Conservation (phyloP, 1,140 invertebrate genomes). For the Arctopsyche grandis region DNA sequence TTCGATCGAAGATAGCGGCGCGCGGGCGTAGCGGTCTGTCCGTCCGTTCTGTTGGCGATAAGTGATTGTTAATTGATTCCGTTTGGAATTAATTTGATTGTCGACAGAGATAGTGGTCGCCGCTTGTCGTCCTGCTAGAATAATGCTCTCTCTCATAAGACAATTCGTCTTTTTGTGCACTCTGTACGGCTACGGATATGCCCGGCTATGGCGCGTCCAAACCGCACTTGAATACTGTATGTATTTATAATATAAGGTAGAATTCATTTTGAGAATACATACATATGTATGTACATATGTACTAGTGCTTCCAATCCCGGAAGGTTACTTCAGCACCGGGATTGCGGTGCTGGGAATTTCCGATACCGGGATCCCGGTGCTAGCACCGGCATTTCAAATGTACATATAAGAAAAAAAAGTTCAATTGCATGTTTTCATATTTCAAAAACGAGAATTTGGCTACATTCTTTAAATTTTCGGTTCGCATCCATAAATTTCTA, state of each 20-base stretch:
- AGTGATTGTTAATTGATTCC: slow-evolving; percentile 39
- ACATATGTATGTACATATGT: neutral
- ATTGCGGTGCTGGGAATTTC: too few species aligned
- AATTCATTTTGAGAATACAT: neutral
- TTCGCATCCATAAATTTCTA: too few species aligned
- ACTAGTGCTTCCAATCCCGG: too few species aligned
- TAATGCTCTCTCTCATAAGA: neutral
- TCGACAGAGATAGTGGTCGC: slow-evolving; percentile 13
- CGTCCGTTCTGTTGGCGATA: slow-evolving; percentile 16
- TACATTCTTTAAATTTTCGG: too few species aligned
- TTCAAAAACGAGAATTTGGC: too few species aligned
- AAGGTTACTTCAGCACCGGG: too few species aligned
- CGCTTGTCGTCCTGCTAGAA: neutral
- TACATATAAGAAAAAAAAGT: too few species aligned
- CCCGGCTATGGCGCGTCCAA: neutral
- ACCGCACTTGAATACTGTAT: neutral
- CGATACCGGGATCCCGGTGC: too few species aligned
- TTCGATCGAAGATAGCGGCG: slow-evolving; percentile 7
- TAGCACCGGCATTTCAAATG: too few species aligned
- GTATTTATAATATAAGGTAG: neutral
- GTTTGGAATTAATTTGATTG: slow-evolving; percentile 34
- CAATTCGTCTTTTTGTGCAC: neutral
- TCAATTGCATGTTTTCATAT: too few species aligned
- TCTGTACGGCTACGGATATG: neutral
- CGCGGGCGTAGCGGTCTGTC: too few species aligned